Percentiles rank a stretch among this genome's conserved stretches.
Evolutionary conservation across 2,888 invertebrate genomes (phyloP).

Genomic region (Nephrocerus scutellatus): DNA sequence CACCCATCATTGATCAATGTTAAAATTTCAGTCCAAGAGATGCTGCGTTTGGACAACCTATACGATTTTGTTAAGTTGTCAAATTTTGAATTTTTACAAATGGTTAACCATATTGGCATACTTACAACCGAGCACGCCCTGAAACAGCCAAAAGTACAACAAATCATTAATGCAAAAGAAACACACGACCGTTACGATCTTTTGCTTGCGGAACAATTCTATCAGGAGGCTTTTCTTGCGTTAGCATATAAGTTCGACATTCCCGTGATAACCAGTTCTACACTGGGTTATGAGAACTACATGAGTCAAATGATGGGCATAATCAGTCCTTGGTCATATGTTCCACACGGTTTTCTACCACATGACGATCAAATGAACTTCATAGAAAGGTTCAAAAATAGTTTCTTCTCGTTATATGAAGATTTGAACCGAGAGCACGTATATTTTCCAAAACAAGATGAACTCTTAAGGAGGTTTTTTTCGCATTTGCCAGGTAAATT

Average conservation of each 20-base stretch:
- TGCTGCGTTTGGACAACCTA: conserved; percentile 33
- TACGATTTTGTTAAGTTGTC: conserved; percentile 37
- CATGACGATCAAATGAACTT: conserved; percentile 52
- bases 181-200: conserved; percentile 46
- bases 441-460: conserved; percentile 44
- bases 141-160: conserved; percentile 35
- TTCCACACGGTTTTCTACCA: conserved; percentile 48
- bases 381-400: conserved; percentile 50
- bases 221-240: conserved; percentile 47
- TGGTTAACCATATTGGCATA: conserved; percentile 37
- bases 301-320: conserved; percentile 49
- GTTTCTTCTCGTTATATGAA: conserved; percentile 41
- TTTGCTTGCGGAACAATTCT: conserved; percentile 46
- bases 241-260: conserved; percentile 44
- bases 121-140: conserved; percentile 41
- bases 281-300: conserved; percentile 47
- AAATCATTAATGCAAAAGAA: conserved; percentile 34
- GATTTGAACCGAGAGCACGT: conserved; percentile 34
- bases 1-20: neutral
- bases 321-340: conserved; percentile 49
- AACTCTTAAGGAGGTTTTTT: conserved; percentile 36
- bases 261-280: conserved; percentile 45
- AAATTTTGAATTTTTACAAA: conserved; percentile 31
- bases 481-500: conserved; percentile 32
- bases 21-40: conserved; percentile 33